Evolutionary conservation across 1,140 invertebrate genomes (phyloP), one percentile per base, ranked within the genome.

Genomic region (Apis florea): DNA sequence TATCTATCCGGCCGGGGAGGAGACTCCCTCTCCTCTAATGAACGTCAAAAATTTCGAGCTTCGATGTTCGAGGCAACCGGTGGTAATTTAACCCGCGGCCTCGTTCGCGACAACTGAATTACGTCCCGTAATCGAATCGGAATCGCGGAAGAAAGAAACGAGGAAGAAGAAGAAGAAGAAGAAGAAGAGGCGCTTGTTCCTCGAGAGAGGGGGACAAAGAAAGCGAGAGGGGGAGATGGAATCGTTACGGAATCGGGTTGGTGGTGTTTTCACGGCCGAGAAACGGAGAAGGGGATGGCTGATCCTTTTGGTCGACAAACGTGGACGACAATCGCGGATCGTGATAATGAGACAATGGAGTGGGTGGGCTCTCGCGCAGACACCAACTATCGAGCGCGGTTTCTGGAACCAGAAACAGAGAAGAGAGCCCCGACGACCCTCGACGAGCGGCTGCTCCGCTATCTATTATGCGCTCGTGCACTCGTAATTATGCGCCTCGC

Each of bases 401-500:
- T 83, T 83, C 77, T 80, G 56, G 51, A 74, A 72, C 64, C 31
- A 40, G 31, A 40, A 63, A 68, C 77, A 19, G 76, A 73, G 79
- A 80, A 83, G 63, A 73, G 49, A 40, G 31, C 56, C 31, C 17
- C n/a, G n/a, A n/a, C n/a, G 68, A 47, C 74, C 68, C 68, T 68
- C 82, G 79, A 58, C 70, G 77, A 80, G 59, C 70, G 77, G 47
- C 76, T 71, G 72, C 63, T 61, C 10, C 77, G 54, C 69, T 74
- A 69, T 83, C 70, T 83, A 80, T 83, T 83, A 80, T 81, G 53
- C 59, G 79, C 66, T 58, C 26, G 51, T 84, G 83, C 83, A 84
- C 83, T 84, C 78, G 79, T 84, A 84, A 84, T 84, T 84, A 84
- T 81, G 72, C 79, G 67, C 24, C 66, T 81, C 53, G 66, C n/a